Conservation (phyloP, 2,888 invertebrate genomes). For the Agapostemon virescens region DNA sequence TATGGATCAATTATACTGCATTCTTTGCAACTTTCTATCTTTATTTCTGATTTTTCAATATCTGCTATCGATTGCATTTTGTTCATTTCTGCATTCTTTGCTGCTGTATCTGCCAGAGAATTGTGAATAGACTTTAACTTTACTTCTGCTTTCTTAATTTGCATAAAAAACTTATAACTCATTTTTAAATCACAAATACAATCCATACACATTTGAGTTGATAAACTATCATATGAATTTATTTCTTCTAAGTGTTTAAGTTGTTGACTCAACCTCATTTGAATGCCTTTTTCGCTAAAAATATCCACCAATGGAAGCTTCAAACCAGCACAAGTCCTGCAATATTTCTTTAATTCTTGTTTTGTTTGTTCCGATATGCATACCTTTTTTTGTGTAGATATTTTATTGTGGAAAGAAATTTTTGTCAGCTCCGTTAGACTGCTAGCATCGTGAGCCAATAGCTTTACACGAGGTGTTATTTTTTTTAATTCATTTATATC, state of each 20-base stretch:
- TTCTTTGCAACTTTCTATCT: constrained; percentile 26
- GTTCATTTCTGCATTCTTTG: constrained; percentile 32
- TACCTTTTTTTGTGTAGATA: constrained; percentile 41
- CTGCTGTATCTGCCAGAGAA: constrained; percentile 56
- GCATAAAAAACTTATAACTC: constrained; percentile 80
- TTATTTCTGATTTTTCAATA: constrained; percentile 10
- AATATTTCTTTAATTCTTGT: constrained; percentile 75
- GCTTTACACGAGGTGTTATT: constrained; percentile 75
- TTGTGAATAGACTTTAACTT: constrained; percentile 74
- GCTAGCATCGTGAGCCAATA: constrained; percentile 70
- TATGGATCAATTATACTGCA: constrained; percentile 7
- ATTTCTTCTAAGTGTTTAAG: constrained; percentile 77
- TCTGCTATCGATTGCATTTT: constrained; percentile 27
- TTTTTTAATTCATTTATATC: constrained; percentile 77
- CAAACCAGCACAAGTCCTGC: constrained; percentile 78
- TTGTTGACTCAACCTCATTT: constrained; percentile 78
- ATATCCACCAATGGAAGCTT: constrained; percentile 78
- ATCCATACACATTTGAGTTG: constrained; percentile 79
- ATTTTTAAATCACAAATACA: constrained; percentile 79
- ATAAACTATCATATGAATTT: constrained; percentile 71
- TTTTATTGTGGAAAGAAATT: constrained; percentile 57
- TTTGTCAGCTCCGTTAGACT: constrained; percentile 69
- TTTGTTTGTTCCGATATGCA: constrained; percentile 57
- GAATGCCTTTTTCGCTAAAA: constrained; percentile 76
- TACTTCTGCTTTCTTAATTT: constrained; percentile 78